phyloP scores from a whole-genome alignment of 2,888 invertebrate species.

The Alloscopus bannaensis region DNA sequence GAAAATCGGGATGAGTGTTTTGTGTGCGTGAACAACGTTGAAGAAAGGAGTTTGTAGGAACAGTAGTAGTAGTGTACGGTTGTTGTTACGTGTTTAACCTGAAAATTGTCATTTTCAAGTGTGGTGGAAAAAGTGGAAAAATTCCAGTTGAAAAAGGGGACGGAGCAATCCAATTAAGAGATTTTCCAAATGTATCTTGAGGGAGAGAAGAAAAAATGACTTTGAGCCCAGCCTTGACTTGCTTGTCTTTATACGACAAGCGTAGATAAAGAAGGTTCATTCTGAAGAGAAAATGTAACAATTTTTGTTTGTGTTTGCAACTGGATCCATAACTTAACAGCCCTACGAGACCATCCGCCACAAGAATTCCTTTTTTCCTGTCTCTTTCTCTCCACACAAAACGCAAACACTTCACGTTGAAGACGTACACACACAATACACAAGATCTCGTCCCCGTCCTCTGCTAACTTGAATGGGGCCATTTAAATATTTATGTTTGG shows the following conservation, averaged over 20 bases:
- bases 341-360: conserved; percentile 35
- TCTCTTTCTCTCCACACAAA: no score
- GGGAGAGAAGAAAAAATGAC: conserved; percentile 56
- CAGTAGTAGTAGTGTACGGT: background rate
- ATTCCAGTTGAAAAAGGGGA: conserved; percentile 41
- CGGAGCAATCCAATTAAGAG: conserved; percentile 57
- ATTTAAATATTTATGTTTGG: conserved; percentile 15
- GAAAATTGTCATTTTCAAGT: no score
- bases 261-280: conserved; percentile 42
- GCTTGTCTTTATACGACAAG: conserved; percentile 8
- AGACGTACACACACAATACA: no score
- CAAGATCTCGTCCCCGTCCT: background rate
- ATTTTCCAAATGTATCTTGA: conserved; percentile 57
- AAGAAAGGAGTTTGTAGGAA: no score
- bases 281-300: conserved; percentile 49
- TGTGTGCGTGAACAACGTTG: conserved; percentile 4
- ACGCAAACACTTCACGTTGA: no score
- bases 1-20: conserved; percentile 43
- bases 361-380: conserved; percentile 36
- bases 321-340: conserved; percentile 35
- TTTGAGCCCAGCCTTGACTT: conserved; percentile 50
- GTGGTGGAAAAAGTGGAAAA: conserved; percentile 40
- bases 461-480: background rate
- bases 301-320: conserved; percentile 44
- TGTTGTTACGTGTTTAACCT: background rate